phyloP scores from a whole-genome alignment of 2,113 vertebrate genomes.

The Atrichornis clamosus region DNA sequence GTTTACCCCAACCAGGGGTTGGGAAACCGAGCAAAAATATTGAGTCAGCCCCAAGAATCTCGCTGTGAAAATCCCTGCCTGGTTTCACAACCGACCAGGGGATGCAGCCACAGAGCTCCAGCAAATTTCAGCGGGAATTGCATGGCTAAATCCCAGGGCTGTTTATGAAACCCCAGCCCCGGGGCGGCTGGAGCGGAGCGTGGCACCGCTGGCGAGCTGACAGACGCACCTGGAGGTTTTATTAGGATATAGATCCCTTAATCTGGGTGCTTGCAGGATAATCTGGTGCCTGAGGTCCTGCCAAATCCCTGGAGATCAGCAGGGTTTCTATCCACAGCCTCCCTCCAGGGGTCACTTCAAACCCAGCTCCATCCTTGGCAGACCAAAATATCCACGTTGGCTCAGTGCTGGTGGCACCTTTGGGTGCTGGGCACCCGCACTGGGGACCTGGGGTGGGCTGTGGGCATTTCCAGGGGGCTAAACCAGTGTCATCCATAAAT shows the following conservation, averaged over 20 bases:
- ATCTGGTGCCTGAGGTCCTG: neutral
- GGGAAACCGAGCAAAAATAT: neutral
- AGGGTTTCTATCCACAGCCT: neutral
- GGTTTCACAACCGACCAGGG: neutral
- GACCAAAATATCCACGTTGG: neutral
- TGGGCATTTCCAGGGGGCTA: neutral
- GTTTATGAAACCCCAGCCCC: neutral
- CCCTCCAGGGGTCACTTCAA: slow-evolving; percentile 37
- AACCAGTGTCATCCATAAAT: accelerated
- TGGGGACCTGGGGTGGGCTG: neutral
- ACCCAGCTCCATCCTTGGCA: neutral
- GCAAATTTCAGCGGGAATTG: neutral
- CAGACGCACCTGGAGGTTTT: slow-evolving; percentile 2
- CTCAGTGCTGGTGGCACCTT: neutral
- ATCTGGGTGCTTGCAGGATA: neutral
- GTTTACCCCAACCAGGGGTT: neutral
- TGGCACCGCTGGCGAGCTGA: neutral
- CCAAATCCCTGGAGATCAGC: slow-evolving; percentile 26
- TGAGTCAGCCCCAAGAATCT: neutral
- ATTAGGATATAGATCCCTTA: slow-evolving; percentile 8
- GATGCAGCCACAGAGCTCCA: neutral
- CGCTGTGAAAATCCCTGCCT: neutral
- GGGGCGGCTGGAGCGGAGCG: neutral
- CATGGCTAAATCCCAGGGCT: neutral
- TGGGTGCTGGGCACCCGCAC: neutral